Base-by-base conservation (phyloP, 2,797 vertebrate species). In the Perdix hodgsoniae region DNA sequence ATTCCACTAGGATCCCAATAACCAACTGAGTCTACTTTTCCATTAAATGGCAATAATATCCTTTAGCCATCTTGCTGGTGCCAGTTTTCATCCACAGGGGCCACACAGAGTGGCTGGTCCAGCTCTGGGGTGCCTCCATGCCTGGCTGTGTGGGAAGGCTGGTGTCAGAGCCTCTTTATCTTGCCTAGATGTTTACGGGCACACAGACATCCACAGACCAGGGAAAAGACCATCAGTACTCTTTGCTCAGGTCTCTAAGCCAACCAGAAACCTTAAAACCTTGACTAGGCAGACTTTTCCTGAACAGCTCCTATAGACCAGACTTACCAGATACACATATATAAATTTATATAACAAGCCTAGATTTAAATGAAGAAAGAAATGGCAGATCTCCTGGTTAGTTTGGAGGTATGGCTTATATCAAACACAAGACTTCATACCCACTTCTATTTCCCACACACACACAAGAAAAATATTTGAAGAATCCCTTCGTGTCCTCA, bases 231-330 rank as follows among this genome's bases (percentile, higher is more conserved):
- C 9, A 18, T 66, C 67, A 83, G 74, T 24, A 72, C 47, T 67
- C 33, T 91, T 69, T 0, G 0, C 45, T 23, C 44, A 22, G 50
- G 37, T 84, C 52, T 45, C 54, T 47, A 52, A 5, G 2, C 39
- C 88, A 93, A 66, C 7, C 39, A 60, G 23, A 93, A 78, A 52
- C 29, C 80, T 83, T 47, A 69, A 33, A 74, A 76, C 39, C 76
- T 91, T 4, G 59, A n/a, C 86, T 69, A 88, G 72, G 72, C 73
- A 93, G 82, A 80, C 33, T 69, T 81, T 69, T 65, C 69, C 86
- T 82, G 44, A 91, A 74, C 47, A 88, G 60, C 33, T 85, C 75
- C 61, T 74, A 57, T 52, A 85, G 71, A 82, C 31, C 44, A 79
- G 17, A 42, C 22, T 71, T 49, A 26, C 47, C 47, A 49, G 71